Percentiles rank a stretch among this genome's conserved stretches.
These are phyloP conservation scores for Paramormyrops kingsleyae DNA, from an alignment of 2,113 vertebrate species.

Conservation along the genomic window DNA sequence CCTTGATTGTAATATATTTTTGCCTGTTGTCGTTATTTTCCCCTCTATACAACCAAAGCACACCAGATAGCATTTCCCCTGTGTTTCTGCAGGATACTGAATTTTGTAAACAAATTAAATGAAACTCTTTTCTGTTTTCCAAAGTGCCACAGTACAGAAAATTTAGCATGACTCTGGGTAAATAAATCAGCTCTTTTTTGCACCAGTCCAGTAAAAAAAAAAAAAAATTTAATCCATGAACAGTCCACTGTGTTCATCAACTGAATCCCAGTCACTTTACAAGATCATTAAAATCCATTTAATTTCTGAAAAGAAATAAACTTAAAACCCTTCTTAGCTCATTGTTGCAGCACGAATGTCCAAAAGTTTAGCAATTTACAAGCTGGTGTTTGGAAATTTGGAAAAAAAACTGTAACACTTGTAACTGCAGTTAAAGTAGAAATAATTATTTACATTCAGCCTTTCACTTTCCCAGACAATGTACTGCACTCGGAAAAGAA, in stretches of 20 bases:
- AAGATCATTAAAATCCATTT: conserved; percentile 9
- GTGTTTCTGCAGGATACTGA: neutral
- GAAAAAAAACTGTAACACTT: neutral
- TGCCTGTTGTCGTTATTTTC: neutral
- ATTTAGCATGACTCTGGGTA: neutral
- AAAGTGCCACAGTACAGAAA: neutral
- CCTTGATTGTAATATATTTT: neutral
- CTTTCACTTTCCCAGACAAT: neutral
- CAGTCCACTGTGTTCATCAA: neutral
- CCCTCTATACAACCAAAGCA: neutral
- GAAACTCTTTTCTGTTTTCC: neutral
- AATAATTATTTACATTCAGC: neutral
- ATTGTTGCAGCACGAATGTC: neutral
- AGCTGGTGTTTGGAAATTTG: neutral
- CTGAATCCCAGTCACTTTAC: neutral
- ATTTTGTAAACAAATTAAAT: neutral
- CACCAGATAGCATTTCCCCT: neutral
- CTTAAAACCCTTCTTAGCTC: neutral
- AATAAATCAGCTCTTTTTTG: neutral
- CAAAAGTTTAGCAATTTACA: neutral
- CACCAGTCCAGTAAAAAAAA: neutral
- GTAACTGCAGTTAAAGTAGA: neutral
- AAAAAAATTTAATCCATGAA: neutral
- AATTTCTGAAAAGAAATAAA: conserved; percentile 1
- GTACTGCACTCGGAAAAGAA: neutral